Conservation (phyloP, 2,797 vertebrate genomes). For the Nyctalus aviator region DNA sequence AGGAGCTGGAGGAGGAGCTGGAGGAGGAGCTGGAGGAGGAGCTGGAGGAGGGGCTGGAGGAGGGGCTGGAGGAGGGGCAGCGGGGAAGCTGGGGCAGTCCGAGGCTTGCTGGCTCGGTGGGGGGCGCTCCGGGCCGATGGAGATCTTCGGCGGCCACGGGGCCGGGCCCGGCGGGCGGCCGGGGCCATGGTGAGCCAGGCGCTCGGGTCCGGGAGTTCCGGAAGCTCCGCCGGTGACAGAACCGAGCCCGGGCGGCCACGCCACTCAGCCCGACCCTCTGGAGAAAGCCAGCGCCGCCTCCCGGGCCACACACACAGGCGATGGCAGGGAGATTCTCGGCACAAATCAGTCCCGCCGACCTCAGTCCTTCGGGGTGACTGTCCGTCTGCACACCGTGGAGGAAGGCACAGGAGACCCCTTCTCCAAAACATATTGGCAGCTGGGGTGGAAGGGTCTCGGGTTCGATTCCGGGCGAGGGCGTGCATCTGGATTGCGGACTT, state of each 20-base stretch:
- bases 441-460: too few species aligned
- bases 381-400: neutral
- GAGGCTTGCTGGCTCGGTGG: neutral
- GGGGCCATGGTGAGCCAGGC: neutral
- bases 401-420: neutral
- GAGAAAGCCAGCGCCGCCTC: neutral
- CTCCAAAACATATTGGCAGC: neutral
- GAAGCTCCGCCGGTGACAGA: neutral
- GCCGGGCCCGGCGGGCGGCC: neutral
- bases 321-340: neutral
- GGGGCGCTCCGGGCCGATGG: rapidly evolving
- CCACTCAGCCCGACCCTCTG: neutral
- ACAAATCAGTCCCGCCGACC: neutral
- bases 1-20: neutral
- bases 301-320: neutral
- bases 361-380: neutral
- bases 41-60: neutral
- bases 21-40: neutral
- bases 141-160: rapidly evolving
- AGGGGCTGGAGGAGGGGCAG: neutral
- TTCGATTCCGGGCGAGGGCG: too few species aligned
- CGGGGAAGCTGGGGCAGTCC: neutral
- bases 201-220: neutral
- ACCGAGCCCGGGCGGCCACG: neutral
- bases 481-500: too few species aligned